Percentiles rank a stretch among this genome's conserved stretches.
Evolutionary conservation across 2,113 vertebrate species (phyloP).

Genomic region (Arothron firmamentum): DNA sequence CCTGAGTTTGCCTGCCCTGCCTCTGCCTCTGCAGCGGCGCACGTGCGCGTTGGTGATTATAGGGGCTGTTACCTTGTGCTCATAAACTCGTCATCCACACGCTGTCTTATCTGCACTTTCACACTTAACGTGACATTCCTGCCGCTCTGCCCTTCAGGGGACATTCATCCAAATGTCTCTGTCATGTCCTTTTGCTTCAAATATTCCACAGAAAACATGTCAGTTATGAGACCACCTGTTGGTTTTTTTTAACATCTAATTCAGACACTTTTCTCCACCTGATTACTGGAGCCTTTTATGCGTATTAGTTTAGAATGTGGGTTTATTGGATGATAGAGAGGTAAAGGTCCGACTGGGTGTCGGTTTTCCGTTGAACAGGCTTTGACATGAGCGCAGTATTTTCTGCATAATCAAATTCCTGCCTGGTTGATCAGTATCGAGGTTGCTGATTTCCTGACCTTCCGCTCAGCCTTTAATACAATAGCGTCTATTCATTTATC

Average conservation of each 20-base stretch:
- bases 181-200: neutral
- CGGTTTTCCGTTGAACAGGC: slow-evolving; percentile 1
- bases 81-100: slow-evolving; percentile 55
- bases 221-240: neutral
- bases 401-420: neutral
- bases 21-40: slow-evolving; percentile 16
- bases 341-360: neutral
- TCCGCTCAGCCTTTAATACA: neutral
- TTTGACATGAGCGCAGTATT: neutral
- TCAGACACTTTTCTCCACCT: neutral
- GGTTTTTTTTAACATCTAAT: no score
- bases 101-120: slow-evolving; percentile 47
- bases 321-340: no score
- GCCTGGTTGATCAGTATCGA: neutral
- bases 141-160: slow-evolving; percentile 16
- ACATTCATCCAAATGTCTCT: slow-evolving; percentile 19
- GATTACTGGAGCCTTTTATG: no score
- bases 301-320: no score
- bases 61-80: slow-evolving; percentile 51
- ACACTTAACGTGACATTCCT: slow-evolving; percentile 42
- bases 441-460: neutral
- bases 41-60: slow-evolving; percentile 22
- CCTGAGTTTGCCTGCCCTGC: slow-evolving; percentile 5
- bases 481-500: no score
- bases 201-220: no score